These are phyloP conservation scores for Ispidina lecontei DNA, from an alignment of 2,797 vertebrate species.

Conservation along the genomic window DNA sequence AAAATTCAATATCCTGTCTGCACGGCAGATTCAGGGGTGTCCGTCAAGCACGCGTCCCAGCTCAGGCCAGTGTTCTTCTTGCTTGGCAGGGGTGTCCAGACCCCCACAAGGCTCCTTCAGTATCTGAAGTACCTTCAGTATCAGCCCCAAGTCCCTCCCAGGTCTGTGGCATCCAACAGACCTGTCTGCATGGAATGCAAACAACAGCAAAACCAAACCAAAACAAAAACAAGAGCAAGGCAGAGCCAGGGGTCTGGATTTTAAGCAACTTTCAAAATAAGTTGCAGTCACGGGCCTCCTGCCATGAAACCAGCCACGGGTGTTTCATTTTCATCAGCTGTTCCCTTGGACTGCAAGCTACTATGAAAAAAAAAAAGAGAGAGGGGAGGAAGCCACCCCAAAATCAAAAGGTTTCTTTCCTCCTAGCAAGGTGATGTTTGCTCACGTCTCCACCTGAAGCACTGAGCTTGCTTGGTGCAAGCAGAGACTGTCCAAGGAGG, in stretches of 20 bases:
- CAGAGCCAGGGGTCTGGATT: not conserved
- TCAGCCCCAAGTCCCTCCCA: accelerated
- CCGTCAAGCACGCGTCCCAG: not conserved
- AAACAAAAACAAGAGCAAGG: not conserved
- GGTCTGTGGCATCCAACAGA: not conserved
- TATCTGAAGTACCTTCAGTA: not conserved
- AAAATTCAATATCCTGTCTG: not conserved
- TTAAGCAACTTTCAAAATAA: not conserved
- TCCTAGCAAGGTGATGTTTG: not conserved
- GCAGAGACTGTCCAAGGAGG: not conserved
- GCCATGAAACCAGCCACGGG: not conserved
- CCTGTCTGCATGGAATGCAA: not conserved
- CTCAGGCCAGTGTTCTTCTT: not conserved
- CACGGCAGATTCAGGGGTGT: not conserved
- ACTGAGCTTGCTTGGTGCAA: not conserved
- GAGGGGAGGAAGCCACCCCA: not conserved
- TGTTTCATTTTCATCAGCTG: conserved; percentile 19
- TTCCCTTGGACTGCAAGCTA: not conserved
- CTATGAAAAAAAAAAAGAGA: not conserved
- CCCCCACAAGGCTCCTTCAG: accelerated
- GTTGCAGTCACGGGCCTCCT: not conserved
- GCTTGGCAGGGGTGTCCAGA: not conserved
- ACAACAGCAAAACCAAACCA: not conserved
- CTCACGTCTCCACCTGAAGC: not conserved
- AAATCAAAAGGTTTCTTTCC: not conserved